These are phyloP conservation scores for Trachemys scripta DNA, from an alignment of 2,113 vertebrate species.

Conservation along the genomic window DNA sequence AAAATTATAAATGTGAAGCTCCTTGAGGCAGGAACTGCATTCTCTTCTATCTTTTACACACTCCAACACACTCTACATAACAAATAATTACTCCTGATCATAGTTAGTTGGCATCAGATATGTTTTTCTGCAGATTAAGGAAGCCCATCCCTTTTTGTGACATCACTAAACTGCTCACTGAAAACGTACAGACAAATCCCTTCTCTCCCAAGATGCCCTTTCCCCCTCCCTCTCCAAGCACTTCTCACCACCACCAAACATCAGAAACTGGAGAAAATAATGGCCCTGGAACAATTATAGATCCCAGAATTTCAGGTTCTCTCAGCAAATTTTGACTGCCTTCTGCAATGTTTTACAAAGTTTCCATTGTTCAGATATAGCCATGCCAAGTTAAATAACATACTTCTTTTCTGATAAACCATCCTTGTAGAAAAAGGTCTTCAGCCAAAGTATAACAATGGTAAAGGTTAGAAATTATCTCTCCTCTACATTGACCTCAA, in stretches of 20 bases:
- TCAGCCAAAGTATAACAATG: not conserved
- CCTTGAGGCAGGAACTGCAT: not conserved
- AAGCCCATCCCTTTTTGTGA: not conserved
- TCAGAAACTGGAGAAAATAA: not conserved
- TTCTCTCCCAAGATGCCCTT: not conserved
- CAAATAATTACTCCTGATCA: not conserved
- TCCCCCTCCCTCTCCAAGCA: rapidly evolving
- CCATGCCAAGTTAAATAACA: not conserved
- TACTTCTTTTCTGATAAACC: not conserved
- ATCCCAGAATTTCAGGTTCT: not conserved
- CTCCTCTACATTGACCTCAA: not conserved
- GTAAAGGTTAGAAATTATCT: not conserved
- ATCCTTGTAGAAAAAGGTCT: not conserved
- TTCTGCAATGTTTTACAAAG: not conserved
- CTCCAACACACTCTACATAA: not conserved
- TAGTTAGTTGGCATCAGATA: not conserved
- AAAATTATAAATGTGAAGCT: not conserved
- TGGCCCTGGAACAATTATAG: not conserved
- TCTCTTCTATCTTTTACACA: not conserved
- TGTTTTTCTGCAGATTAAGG: not conserved
- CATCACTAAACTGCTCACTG: rapidly evolving
- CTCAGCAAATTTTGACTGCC: not conserved
- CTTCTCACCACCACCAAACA: not conserved
- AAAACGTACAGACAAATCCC: not conserved
- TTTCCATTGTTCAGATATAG: not conserved